Evolutionary conservation across 2,797 vertebrate species (phyloP).

Genomic region (Pagetopsis macropterus): DNA sequence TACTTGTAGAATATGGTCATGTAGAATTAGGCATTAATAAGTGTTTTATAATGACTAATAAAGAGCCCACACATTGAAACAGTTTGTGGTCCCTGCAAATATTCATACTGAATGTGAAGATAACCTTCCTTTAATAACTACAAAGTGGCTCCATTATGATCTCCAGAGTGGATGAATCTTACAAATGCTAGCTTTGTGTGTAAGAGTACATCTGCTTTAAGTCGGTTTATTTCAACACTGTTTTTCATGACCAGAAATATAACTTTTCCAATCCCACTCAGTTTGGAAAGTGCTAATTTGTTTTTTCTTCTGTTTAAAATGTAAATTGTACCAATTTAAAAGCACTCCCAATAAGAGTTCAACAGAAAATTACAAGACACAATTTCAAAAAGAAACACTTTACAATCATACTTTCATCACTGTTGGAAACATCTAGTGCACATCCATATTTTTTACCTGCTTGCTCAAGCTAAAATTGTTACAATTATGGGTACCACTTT

Average conservation of each 20-base stretch:
- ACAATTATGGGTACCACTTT: neutral
- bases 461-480: neutral
- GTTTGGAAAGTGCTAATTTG: neutral
- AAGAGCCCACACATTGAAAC: neutral
- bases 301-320: conserved; percentile 1
- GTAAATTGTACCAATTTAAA: neutral
- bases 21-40: too few species aligned
- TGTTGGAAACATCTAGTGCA: neutral
- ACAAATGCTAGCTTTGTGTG: neutral
- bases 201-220: too few species aligned
- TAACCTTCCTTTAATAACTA: neutral
- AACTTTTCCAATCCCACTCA: neutral
- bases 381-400: neutral
- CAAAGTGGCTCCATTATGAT: neutral
- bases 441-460: neutral
- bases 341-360: neutral
- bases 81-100: neutral
- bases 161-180: neutral
- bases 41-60: too few species aligned
- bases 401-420: neutral
- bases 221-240: too few species aligned
- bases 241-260: too few species aligned
- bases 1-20: too few species aligned
- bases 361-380: neutral
- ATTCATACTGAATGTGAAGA: neutral